A percentile compares a stretch with the other conserved stretches of the same genome.
Evolutionary conservation across 2,113 vertebrate species (phyloP).

Genomic region (Syngnathoides biaculeatus): DNA sequence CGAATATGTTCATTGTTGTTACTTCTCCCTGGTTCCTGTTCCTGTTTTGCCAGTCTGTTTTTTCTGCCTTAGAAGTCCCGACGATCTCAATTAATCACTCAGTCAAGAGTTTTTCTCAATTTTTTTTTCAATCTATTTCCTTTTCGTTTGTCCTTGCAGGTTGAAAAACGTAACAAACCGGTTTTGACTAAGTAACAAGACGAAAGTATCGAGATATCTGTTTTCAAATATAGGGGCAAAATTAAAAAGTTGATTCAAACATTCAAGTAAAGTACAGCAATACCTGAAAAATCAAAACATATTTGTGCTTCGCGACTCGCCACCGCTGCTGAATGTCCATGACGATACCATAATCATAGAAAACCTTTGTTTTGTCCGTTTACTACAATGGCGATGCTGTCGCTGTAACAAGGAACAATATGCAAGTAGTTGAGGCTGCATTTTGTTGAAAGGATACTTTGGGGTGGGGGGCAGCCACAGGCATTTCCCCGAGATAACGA

Average conservation of each 20-base stretch:
- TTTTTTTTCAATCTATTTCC: too few species aligned
- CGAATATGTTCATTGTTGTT: too few species aligned
- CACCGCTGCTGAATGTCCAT: not conserved
- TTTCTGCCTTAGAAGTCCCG: too few species aligned
- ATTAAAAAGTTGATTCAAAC: not conserved
- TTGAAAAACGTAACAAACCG: too few species aligned
- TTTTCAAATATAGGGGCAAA: too few species aligned
- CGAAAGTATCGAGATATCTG: too few species aligned
- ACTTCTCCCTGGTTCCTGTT: too few species aligned
- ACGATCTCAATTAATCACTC: too few species aligned
- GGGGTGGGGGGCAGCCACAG: slow-evolving; percentile 1
- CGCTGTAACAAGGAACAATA: slow-evolving; percentile 32
- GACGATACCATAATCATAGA: slow-evolving; percentile 2
- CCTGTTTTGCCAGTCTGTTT: too few species aligned
- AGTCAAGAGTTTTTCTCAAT: too few species aligned
- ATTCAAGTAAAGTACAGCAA: not conserved
- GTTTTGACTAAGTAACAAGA: too few species aligned
- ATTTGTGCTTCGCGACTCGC: not conserved
- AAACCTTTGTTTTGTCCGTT: slow-evolving; percentile 18
- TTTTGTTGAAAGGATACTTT: slow-evolving; percentile 16
- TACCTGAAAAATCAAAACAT: not conserved
- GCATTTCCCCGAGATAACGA: slow-evolving; percentile 26
- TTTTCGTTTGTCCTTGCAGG: too few species aligned
- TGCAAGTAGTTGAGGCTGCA: slow-evolving; percentile 4
- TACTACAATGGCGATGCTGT: slow-evolving; percentile 22